Evolutionary conservation across 2,888 invertebrate genomes (phyloP).

Genomic region (Protophormia terraenovae): DNA sequence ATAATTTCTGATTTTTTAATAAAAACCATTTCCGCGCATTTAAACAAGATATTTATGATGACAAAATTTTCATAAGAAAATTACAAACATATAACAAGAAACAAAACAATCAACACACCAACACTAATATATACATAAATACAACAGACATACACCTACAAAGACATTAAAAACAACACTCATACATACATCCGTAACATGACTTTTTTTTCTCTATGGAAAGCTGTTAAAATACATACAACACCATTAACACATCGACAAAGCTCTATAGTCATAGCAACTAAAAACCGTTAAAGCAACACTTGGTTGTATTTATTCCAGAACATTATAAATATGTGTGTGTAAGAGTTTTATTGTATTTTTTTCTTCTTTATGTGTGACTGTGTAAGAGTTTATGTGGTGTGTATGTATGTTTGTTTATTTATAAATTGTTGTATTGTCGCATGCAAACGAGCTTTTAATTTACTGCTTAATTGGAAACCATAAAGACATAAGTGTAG

Average conservation of each 20-base stretch:
- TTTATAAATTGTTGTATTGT: slow-evolving; percentile 30
- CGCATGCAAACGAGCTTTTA: slow-evolving; percentile 65
- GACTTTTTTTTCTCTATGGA: background rate
- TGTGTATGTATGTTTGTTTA: background rate
- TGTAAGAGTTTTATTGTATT: background rate
- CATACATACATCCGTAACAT: background rate
- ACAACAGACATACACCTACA: background rate
- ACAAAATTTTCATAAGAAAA: slow-evolving; percentile 25
- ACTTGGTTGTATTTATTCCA: slow-evolving; percentile 25
- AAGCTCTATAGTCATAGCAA: slow-evolving; percentile 1
- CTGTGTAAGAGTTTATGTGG: background rate
- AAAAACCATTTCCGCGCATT: slow-evolving; percentile 54
- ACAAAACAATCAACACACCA: slow-evolving; percentile 5
- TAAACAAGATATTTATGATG: slow-evolving; percentile 59
- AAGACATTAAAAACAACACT: background rate
- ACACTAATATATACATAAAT: background rate
- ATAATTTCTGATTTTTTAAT: slow-evolving; percentile 52
- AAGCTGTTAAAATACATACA: slow-evolving; percentile 26
- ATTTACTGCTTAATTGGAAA: slow-evolving; percentile 67
- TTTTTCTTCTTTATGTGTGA: background rate
- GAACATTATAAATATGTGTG: background rate
- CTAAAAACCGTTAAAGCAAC: slow-evolving; percentile 46
- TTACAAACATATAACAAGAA: background rate
- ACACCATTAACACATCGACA: slow-evolving; percentile 14
- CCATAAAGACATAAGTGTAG: slow-evolving; percentile 56